Conservation (phyloP, 2,888 invertebrate species). For the Rapana venosa region DNA sequence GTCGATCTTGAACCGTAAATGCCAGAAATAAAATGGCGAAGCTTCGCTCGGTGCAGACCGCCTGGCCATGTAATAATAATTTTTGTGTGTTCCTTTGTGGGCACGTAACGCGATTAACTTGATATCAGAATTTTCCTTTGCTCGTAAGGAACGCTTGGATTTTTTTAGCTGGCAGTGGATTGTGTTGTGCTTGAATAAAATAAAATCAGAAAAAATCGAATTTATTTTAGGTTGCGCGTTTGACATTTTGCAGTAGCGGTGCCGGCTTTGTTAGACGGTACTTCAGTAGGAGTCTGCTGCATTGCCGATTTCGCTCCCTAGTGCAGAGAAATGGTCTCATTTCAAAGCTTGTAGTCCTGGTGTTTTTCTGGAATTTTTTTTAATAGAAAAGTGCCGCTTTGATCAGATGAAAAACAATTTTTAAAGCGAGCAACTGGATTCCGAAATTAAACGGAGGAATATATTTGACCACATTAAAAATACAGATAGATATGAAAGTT, state of each 20-base stretch:
- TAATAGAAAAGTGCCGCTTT: neutral
- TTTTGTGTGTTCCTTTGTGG: constrained; percentile 9
- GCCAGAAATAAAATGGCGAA: constrained; percentile 31
- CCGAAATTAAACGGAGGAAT: neutral
- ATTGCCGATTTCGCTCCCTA: neutral
- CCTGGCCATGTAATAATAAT: constrained; percentile 9
- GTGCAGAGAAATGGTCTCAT: constrained; percentile 5
- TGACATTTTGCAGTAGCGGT: neutral
- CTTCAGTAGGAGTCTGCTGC: neutral
- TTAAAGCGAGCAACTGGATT: neutral
- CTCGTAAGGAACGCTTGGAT: constrained; percentile 9
- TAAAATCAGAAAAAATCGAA: constrained; percentile 33
- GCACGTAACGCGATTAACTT: neutral
- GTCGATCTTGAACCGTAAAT: neutral
- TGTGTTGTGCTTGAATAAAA: neutral
- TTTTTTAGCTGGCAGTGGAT: constrained; percentile 24
- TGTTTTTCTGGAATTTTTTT: neutral
- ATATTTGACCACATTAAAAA: neutral
- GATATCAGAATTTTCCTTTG: neutral
- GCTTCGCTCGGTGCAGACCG: constrained; percentile 13
- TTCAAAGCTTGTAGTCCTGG: neutral
- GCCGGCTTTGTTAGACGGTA: neutral
- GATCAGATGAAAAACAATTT: neutral
- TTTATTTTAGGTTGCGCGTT: constrained; percentile 30
- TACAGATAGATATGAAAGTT: neutral